A percentile compares a stretch with the other conserved stretches of the same genome.
phyloP scores from a whole-genome alignment of 2,113 vertebrate genomes.

The Coturnix japonica region DNA sequence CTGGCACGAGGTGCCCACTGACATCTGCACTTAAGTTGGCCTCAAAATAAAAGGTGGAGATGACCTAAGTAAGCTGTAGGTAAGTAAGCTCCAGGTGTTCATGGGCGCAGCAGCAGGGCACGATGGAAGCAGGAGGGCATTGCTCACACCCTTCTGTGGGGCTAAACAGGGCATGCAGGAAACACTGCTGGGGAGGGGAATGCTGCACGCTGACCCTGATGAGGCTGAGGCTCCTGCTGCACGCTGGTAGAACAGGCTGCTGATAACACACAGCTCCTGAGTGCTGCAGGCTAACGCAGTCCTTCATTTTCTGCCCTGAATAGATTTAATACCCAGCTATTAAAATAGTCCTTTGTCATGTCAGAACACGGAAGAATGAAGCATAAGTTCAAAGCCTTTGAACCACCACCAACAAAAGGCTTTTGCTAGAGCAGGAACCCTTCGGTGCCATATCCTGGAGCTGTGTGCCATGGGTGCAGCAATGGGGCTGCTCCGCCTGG shows the following conservation, averaged over 20 bases:
- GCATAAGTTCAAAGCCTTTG: not conserved
- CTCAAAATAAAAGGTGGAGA: not conserved
- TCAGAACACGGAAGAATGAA: conserved; percentile 1
- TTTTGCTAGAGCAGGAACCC: not conserved
- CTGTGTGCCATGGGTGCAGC: not conserved
- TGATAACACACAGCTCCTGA: not conserved
- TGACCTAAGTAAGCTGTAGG: accelerated
- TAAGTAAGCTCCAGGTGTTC: not conserved
- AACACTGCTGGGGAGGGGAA: not conserved
- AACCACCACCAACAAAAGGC: not conserved
- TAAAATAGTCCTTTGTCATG: not conserved
- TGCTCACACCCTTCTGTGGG: not conserved
- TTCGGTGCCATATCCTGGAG: not conserved
- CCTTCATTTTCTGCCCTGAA: not conserved
- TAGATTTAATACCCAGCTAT: not conserved
- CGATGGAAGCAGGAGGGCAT: not conserved
- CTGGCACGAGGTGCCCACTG: accelerated
- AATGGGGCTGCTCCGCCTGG: too few species aligned
- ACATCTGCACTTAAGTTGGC: not conserved
- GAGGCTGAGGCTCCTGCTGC: not conserved
- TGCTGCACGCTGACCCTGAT: accelerated
- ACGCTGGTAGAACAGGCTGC: not conserved
- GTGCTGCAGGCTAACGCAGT: not conserved
- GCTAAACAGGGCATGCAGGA: not conserved
- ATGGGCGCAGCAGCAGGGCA: not conserved